phyloP scores from a whole-genome alignment of 2,888 invertebrate genomes.

The Choristoneura rosaceana region DNA sequence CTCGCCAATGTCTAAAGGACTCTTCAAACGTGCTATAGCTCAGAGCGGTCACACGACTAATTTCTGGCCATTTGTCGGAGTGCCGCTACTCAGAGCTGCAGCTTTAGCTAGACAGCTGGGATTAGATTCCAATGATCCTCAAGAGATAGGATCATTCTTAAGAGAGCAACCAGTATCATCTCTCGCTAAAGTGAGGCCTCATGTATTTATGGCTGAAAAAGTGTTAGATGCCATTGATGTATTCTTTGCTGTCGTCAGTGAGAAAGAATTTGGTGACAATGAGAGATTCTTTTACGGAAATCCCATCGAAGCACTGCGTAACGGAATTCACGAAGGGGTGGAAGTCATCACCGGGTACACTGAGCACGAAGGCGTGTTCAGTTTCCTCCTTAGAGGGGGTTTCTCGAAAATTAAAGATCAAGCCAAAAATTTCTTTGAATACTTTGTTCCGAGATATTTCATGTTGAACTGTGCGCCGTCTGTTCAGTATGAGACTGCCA shows the following conservation, averaged over 20 bases:
- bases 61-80: constrained; percentile 9
- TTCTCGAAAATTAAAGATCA: constrained; percentile 43
- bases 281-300: constrained; percentile 60
- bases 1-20: constrained; percentile 47
- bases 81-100: constrained; percentile 12
- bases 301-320: constrained; percentile 61
- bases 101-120: constrained; percentile 34
- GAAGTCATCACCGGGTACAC: constrained; percentile 89
- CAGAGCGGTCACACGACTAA: constrained; percentile 84
- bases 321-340: constrained; percentile 79
- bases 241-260: constrained; percentile 52
- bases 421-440: constrained; percentile 48
- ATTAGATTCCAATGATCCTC: constrained; percentile 17
- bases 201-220: constrained; percentile 9
- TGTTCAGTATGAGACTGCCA: constrained; percentile 40
- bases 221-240: constrained; percentile 43
- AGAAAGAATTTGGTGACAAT: constrained; percentile 55
- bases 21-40: constrained; percentile 77
- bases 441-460: constrained; percentile 51
- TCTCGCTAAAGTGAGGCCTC: constrained; percentile 3
- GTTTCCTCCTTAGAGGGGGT: constrained; percentile 31
- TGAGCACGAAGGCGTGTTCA: constrained; percentile 86
- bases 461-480: not conserved
- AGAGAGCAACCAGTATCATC: constrained; percentile 19
- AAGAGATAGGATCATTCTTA: constrained; percentile 14